phyloP scores from a whole-genome alignment of 2,797 vertebrate genomes.

The Cygnus olor region DNA sequence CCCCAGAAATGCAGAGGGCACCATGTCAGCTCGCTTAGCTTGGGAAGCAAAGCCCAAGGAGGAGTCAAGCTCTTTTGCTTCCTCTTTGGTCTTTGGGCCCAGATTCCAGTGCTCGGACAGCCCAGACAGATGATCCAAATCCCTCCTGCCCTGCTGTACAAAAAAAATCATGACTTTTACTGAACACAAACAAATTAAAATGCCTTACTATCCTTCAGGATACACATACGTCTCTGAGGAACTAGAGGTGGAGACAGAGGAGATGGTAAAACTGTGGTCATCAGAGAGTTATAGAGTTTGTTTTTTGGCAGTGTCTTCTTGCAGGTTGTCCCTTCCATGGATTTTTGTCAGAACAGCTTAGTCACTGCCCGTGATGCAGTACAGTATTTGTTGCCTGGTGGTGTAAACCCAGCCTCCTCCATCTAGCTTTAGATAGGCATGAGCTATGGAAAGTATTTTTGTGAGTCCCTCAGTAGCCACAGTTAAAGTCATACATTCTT shows the following conservation, averaged over 20 bases:
- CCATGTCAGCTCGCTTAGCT: neutral
- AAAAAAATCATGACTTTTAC: neutral
- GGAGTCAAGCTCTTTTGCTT: neutral
- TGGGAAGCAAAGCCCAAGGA: neutral
- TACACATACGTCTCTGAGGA: neutral
- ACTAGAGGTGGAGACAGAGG: neutral
- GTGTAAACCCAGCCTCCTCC: neutral
- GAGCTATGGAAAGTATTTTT: neutral
- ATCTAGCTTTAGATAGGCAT: neutral
- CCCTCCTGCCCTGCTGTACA: neutral
- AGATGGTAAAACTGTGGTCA: neutral
- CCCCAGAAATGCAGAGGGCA: neutral
- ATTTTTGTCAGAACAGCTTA: neutral
- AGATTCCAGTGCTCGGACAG: neutral
- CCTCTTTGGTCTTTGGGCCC: neutral
- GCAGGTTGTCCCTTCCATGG: neutral
- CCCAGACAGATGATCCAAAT: neutral
- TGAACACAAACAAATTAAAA: neutral
- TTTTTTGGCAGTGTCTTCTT: neutral
- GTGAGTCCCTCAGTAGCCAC: fast-evolving
- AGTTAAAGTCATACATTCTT: neutral
- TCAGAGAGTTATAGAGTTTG: neutral
- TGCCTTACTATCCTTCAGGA: neutral
- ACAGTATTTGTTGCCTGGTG: neutral
- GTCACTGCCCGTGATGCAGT: neutral